These are phyloP conservation scores for Larimichthys crocea DNA, from an alignment of 2,113 vertebrate genomes.

Conservation along the genomic window DNA sequence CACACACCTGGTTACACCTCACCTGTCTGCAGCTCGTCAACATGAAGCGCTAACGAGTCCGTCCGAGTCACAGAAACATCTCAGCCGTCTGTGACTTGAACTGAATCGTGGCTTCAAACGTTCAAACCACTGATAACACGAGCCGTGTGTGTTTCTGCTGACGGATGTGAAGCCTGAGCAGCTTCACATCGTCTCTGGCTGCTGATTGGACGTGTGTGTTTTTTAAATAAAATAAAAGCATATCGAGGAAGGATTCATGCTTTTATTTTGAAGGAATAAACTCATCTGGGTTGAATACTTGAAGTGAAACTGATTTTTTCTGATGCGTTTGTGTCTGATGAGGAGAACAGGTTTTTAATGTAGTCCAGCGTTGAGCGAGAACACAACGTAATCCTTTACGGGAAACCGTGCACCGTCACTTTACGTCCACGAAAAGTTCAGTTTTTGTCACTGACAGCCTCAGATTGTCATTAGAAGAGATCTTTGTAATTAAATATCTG, in stretches of 20 bases:
- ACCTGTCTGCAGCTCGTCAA: slow-evolving; percentile 10
- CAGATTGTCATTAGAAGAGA: too few relatives aligned
- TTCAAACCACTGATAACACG: background rate
- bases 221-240: slow-evolving; percentile 20
- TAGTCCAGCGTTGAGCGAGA: too few relatives aligned
- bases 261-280: slow-evolving; percentile 30
- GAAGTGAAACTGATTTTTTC: too few relatives aligned
- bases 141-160: background rate
- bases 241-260: slow-evolving; percentile 5
- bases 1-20: slow-evolving; percentile 21
- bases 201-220: background rate
- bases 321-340: too few relatives aligned
- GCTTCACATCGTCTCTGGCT: background rate
- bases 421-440: too few relatives aligned
- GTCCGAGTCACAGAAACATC: slow-evolving; percentile 11
- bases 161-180: slow-evolving; percentile 1
- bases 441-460: too few relatives aligned
- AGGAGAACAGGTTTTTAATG: too few relatives aligned
- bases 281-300: background rate
- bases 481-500: too few relatives aligned
- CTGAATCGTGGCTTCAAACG: background rate
- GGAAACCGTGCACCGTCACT: too few relatives aligned
- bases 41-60: background rate
- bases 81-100: slow-evolving; percentile 23
- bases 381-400: too few relatives aligned